These are phyloP conservation scores for Zaprionus ornatus DNA, from an alignment of 1,140 invertebrate genomes.

Conservation along the genomic window DNA sequence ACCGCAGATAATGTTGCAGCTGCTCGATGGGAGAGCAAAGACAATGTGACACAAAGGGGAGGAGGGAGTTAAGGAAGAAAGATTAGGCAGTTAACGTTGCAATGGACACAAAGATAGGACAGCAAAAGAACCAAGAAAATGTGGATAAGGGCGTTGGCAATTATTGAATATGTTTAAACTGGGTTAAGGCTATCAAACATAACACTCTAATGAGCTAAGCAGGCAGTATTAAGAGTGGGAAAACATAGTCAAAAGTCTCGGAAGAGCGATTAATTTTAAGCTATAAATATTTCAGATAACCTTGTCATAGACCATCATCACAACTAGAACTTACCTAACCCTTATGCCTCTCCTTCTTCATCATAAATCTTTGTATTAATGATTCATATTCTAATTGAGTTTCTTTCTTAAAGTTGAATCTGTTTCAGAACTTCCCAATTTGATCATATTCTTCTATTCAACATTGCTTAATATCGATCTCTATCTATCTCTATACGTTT, in stretches of 20 bases:
- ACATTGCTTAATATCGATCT: not conserved
- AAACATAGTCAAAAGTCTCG: no score
- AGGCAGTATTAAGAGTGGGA: no score
- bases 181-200: no score
- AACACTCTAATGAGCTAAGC: no score
- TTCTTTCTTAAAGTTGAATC: no score
- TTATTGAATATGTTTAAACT: no score
- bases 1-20: constrained; percentile 46
- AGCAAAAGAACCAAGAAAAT: not conserved
- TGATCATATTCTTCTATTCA: not conserved
- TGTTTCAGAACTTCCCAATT: not conserved
- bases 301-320: no score
- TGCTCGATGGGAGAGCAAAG: constrained; percentile 37
- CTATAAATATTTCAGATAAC: no score
- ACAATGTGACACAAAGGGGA: not conserved
- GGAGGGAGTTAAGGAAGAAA: not conserved
- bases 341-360: no score
- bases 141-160: not conserved
- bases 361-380: not conserved
- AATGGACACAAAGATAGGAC: not conserved
- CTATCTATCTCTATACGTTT: not conserved
- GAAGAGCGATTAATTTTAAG: no score
- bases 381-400: no score
- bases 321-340: no score
- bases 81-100: not conserved